These are phyloP conservation scores for Toxonevra muliebris DNA, from an alignment of 2,888 invertebrate genomes.

Conservation along the genomic window DNA sequence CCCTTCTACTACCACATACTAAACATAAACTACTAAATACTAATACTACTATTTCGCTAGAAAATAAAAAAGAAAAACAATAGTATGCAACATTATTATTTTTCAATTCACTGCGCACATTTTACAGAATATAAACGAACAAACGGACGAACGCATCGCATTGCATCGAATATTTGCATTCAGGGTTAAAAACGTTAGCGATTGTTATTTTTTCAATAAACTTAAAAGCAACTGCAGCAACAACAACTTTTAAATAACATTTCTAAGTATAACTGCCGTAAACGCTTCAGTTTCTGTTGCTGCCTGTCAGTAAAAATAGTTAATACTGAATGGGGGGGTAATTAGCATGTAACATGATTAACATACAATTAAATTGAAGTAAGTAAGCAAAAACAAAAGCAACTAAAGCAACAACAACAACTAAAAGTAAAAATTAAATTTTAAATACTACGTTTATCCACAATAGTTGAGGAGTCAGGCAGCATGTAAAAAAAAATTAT, in stretches of 20 bases:
- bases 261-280: background rate
- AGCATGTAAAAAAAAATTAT: background rate
- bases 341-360: constrained; percentile 38
- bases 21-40: too few relatives aligned
- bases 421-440: constrained; percentile 25
- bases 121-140: constrained; percentile 19
- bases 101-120: constrained; percentile 34
- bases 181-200: constrained; percentile 31
- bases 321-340: constrained; percentile 4
- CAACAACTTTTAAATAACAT: constrained; percentile 27
- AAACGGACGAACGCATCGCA: constrained; percentile 8
- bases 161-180: constrained; percentile 32
- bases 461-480: background rate
- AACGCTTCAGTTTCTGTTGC: too few relatives aligned
- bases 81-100: constrained; percentile 30
- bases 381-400: background rate
- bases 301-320: too few relatives aligned
- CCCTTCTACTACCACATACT: background rate
- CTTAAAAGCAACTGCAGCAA: constrained; percentile 24
- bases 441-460: background rate
- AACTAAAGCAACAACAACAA: constrained; percentile 1
- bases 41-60: background rate
- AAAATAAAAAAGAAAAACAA: constrained; percentile 10
- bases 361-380: constrained; percentile 36
- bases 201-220: constrained; percentile 11